phyloP scores from a whole-genome alignment of 2,888 invertebrate genomes.

The Imbricaverruca yamaguchii region DNA sequence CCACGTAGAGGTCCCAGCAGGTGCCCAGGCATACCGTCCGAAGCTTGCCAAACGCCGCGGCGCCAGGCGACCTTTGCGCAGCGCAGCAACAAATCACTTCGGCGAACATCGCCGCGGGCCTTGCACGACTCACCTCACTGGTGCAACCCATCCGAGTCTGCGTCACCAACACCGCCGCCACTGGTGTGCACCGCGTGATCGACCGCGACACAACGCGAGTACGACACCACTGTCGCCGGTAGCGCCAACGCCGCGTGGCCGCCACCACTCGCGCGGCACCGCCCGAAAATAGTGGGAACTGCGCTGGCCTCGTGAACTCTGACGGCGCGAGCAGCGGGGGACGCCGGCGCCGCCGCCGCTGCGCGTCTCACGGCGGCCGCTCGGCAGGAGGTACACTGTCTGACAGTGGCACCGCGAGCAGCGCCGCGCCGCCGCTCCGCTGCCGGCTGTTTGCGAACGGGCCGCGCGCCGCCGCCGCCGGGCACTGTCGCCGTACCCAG shows the following conservation, averaged over 20 bases:
- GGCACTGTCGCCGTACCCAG: not conserved
- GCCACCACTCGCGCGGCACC: not conserved
- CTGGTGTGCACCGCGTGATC: not conserved
- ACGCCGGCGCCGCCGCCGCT: not conserved
- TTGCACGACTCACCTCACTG: not conserved
- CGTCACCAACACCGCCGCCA: not conserved
- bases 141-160: not conserved
- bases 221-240: not conserved
- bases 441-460: conserved; percentile 12
- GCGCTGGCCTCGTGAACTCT: not conserved
- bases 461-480: conserved; percentile 4
- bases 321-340: not conserved
- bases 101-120: not conserved
- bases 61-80: not conserved
- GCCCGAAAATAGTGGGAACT: not conserved
- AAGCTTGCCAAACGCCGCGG: not conserved
- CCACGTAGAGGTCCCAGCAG: not conserved
- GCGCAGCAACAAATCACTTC: not conserved
- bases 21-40: no score
- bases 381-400: not conserved
- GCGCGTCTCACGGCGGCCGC: not conserved
- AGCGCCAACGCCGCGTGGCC: not conserved
- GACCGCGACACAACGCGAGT: not conserved
- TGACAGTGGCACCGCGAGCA: conserved; percentile 9
- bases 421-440: conserved; percentile 12